Percentiles rank a stretch among this genome's conserved stretches.
These are phyloP conservation scores for Tethea ocularis DNA, from an alignment of 2,888 invertebrate species.

Conservation along the genomic window DNA sequence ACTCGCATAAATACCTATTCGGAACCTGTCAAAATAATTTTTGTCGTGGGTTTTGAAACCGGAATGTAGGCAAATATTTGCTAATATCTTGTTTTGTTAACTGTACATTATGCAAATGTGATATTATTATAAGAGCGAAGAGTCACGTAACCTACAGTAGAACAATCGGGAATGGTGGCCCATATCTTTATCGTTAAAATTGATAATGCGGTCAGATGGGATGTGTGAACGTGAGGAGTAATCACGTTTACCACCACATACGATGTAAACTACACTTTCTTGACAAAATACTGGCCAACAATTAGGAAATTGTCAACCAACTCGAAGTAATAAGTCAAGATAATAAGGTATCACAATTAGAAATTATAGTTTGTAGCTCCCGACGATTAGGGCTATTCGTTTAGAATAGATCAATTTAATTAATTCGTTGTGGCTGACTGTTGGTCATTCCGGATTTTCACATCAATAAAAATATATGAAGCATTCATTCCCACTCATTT, in stretches of 20 bases:
- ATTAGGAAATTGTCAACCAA: too few relatives aligned
- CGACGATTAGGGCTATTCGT: too few relatives aligned
- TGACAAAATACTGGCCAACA: neutral
- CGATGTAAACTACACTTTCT: neutral
- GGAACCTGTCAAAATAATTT: neutral
- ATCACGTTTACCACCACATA: neutral
- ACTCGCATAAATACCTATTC: neutral
- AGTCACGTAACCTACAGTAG: conserved; percentile 3
- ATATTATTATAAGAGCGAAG: neutral
- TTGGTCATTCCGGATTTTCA: conserved; percentile 17
- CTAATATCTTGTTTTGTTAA: neutral
- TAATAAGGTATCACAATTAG: too few relatives aligned
- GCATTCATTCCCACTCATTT: conserved; percentile 35
- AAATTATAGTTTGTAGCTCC: too few relatives aligned
- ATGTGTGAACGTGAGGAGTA: conserved; percentile 7
- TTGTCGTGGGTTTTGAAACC: neutral
- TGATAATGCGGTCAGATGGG: conserved; percentile 14
- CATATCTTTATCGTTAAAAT: conserved; percentile 18
- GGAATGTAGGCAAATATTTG: neutral
- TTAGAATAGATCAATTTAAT: neutral
- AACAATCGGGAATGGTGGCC: conserved; percentile 17
- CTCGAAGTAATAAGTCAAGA: too few relatives aligned
- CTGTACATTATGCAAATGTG: neutral
- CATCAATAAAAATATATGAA: conserved; percentile 25
- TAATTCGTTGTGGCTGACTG: neutral